Evolutionary conservation across 2,113 vertebrate genomes (phyloP).

Genomic region (Strigops habroptila): DNA sequence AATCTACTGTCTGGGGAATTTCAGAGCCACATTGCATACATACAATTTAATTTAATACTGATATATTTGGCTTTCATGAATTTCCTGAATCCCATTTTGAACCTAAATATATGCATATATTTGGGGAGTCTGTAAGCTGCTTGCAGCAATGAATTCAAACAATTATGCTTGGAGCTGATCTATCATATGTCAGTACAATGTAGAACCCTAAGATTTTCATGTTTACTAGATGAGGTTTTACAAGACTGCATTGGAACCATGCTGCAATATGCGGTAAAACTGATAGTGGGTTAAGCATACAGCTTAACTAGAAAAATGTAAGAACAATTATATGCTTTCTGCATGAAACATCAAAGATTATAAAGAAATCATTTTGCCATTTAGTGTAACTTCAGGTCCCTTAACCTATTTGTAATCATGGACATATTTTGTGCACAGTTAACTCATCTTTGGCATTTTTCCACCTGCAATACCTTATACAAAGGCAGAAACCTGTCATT

Average conservation of each 20-base stretch:
- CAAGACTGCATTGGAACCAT: neutral
- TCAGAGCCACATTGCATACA: neutral
- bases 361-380: neutral
- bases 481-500: neutral
- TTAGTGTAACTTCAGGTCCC: neutral
- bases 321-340: neutral
- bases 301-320: neutral
- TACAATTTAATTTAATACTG: neutral
- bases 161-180: neutral
- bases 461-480: neutral
- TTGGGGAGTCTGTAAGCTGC: neutral
- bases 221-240: neutral
- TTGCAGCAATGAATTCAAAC: neutral
- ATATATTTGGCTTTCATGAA: neutral
- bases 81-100: slow-evolving; percentile 1
- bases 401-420: neutral
- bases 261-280: neutral
- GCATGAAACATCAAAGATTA: neutral
- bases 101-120: neutral
- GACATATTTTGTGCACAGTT: neutral
- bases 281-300: neutral
- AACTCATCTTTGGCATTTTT: neutral
- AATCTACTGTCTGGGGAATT: neutral
- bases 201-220: neutral
- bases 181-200: neutral